Percentiles rank a stretch among this genome's conserved stretches.
Evolutionary conservation across 2,888 invertebrate genomes (phyloP).

Genomic region (Prosopocoilus inquinatus): DNA sequence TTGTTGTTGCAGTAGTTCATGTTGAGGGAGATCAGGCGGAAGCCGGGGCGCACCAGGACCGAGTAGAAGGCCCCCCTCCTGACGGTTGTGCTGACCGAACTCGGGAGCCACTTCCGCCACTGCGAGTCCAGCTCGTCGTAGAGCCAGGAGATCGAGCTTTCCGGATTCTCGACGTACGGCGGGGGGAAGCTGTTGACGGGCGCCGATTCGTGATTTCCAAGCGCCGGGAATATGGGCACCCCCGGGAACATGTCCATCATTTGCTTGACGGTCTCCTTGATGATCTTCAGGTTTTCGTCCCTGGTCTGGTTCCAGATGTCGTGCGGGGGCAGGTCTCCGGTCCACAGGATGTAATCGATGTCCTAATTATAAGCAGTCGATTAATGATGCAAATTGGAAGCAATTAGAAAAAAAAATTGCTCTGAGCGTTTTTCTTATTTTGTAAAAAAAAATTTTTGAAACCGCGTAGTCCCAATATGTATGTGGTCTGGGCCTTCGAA

Average conservation of each 20-base stretch:
- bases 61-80: conserved; percentile 90
- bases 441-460: no score
- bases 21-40: conserved; percentile 90
- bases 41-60: conserved; percentile 83
- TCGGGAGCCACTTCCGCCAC: conserved; percentile 91
- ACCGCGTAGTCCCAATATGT: no score
- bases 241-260: conserved; percentile 87
- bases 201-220: conserved; percentile 96
- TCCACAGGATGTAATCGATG: conserved; percentile 93
- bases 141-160: conserved; percentile 86
- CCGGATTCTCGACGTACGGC: conserved; percentile 76
- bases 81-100: conserved; percentile 82
- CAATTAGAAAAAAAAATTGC: no score
- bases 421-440: no score
- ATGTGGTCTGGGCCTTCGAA: no score
- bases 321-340: conserved; percentile 94
- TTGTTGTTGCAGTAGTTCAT: conserved; percentile 96
- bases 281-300: conserved; percentile 81
- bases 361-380: no score
- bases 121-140: conserved; percentile 86
- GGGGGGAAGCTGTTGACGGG: conserved; percentile 94
- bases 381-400: conserved; percentile 6
- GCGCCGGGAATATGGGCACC: conserved; percentile 88
- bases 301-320: conserved; percentile 93
- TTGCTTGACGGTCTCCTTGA: conserved; percentile 81